Percentiles rank a stretch among this genome's conserved stretches.
phyloP scores from a whole-genome alignment of 2,113 vertebrate genomes.

The Dolichallabes microphthalmus region DNA sequence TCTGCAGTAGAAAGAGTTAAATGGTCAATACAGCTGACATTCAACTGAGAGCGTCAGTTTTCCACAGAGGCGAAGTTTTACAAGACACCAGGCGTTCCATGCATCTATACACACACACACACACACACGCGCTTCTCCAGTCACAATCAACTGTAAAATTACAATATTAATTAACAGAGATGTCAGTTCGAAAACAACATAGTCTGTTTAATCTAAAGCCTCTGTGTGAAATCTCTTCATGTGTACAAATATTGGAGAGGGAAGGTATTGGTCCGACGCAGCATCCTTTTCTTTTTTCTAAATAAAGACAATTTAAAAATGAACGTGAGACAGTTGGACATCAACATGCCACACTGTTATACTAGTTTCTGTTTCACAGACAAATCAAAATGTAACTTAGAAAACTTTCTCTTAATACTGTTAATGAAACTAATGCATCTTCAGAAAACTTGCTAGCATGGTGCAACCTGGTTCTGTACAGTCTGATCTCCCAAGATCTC shows the following conservation, averaged over 20 bases:
- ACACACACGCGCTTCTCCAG: conserved; percentile 44
- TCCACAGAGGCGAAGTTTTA: conserved; percentile 65
- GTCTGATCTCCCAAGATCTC: conserved; percentile 58
- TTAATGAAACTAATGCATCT: conserved; percentile 87
- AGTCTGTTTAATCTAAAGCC: conserved; percentile 82
- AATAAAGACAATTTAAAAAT: conserved; percentile 61
- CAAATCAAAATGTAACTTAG: conserved; percentile 89
- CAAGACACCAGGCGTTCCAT: conserved; percentile 72
- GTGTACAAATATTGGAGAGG: conserved; percentile 78
- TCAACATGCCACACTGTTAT: conserved; percentile 85
- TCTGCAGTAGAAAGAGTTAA: conserved; percentile 78
- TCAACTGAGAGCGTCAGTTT: conserved; percentile 63
- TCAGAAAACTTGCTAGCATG: conserved; percentile 67
- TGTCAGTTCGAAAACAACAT: conserved; percentile 87
- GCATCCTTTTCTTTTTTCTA: conserved; percentile 61
- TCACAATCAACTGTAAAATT: conserved; percentile 82
- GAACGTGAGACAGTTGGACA: conserved; percentile 73
- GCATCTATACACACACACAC: conserved; percentile 53
- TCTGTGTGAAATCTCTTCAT: conserved; percentile 70
- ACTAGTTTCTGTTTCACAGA: conserved; percentile 80
- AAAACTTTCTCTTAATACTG: conserved; percentile 92
- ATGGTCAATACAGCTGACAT: conserved; percentile 58
- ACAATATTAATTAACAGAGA: conserved; percentile 88
- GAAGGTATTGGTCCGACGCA: conserved; percentile 82
- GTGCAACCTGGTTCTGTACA: conserved; percentile 83